phyloP scores from a whole-genome alignment of 2,113 vertebrate species.

The Oncorhynchus masou region DNA sequence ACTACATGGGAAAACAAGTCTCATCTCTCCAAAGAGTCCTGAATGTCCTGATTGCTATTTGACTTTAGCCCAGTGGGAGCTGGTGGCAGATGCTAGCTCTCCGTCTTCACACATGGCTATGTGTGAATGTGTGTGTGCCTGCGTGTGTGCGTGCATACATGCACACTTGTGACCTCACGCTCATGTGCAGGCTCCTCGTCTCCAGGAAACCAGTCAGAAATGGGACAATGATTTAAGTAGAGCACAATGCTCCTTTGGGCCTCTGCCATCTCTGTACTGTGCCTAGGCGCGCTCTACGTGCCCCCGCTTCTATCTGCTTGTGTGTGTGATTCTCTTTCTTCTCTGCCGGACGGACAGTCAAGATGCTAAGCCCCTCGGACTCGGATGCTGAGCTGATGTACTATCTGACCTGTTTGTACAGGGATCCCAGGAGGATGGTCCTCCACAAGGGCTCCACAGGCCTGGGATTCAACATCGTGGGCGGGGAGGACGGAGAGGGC shows the following conservation, averaged over 20 bases:
- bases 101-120: neutral
- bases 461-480: conserved; percentile 96
- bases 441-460: conserved; percentile 95
- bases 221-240: conserved; percentile 73
- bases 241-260: conserved; percentile 67
- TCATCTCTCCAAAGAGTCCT: neutral
- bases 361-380: conserved; percentile 68
- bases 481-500: conserved; percentile 95
- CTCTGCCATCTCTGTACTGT: conserved; percentile 41
- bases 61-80: too few species aligned
- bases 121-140: neutral
- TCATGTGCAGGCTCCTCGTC: conserved; percentile 42
- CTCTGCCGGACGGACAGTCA: conserved; percentile 7
- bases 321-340: conserved; percentile 19
- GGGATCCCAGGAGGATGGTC: conserved; percentile 92
- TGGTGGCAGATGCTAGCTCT: neutral
- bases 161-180: neutral
- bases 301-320: conserved; percentile 13
- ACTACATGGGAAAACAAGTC: too few species aligned
- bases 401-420: conserved; percentile 80
- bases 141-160: neutral
- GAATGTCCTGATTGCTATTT: conserved; percentile 8
- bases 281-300: conserved; percentile 23
- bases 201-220: conserved; percentile 58
- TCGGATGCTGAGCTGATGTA: conserved; percentile 70